Evolutionary conservation across 1,140 invertebrate species (phyloP).

Genomic region (Popillia japonica): DNA sequence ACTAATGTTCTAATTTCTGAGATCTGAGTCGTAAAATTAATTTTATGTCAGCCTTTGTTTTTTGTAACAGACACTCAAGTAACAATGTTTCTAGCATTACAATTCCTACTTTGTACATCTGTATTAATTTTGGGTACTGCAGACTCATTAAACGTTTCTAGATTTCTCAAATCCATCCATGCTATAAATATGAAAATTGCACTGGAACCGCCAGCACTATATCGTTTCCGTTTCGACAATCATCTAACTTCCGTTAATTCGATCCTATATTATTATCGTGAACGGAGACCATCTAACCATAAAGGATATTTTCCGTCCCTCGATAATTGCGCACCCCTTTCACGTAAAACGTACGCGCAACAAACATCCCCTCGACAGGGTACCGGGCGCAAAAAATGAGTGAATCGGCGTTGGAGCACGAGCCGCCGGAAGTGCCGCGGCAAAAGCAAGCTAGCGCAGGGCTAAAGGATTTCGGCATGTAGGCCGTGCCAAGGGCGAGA

Average conservation of each 20-base stretch:
- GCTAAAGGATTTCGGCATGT: slow-evolving; percentile 7
- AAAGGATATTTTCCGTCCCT: slow-evolving; percentile 18
- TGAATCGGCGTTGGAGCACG: not conserved
- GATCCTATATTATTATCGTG: slow-evolving; percentile 19
- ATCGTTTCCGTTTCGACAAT: not conserved
- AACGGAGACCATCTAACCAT: not conserved
- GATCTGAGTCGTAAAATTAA: too few relatives aligned
- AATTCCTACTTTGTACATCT: too few relatives aligned
- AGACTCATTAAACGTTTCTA: too few relatives aligned
- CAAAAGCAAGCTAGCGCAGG: slow-evolving; percentile 16
- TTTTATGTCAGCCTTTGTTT: too few relatives aligned
- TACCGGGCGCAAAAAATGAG: slow-evolving; percentile 17
- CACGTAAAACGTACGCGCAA: not conserved
- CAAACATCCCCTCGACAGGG: slow-evolving; percentile 21
- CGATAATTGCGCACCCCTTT: slow-evolving; percentile 30
- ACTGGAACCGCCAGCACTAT: not conserved
- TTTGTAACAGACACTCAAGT: too few relatives aligned
- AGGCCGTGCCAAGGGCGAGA: slow-evolving; percentile 2
- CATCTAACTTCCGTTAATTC: slow-evolving; percentile 23
- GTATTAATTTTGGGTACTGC: too few relatives aligned
- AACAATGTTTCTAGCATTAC: too few relatives aligned
- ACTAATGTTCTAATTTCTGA: too few relatives aligned
- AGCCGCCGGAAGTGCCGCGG: slow-evolving; percentile 23
- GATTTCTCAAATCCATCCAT: too few relatives aligned
- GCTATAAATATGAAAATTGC: too few relatives aligned